Percentiles rank a stretch among this genome's conserved stretches.
Evolutionary conservation across 2,888 invertebrate species (phyloP).

Genomic region (Digitonthophagus gazella): DNA sequence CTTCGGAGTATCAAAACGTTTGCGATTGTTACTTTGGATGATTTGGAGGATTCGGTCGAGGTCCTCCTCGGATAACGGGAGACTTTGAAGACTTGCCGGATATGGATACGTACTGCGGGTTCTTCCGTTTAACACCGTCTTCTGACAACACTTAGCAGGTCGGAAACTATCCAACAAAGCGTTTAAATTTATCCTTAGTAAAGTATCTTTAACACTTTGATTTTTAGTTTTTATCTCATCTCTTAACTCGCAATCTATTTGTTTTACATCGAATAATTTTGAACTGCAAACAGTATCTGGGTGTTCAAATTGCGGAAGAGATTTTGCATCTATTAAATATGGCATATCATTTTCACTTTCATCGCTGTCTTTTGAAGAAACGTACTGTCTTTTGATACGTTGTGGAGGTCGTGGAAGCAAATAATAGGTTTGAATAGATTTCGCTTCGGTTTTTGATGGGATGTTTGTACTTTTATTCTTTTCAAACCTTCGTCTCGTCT

Average conservation of each 20-base stretch:
- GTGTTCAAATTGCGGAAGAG: conserved; percentile 30
- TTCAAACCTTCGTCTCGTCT: background rate
- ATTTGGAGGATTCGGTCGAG: conserved; percentile 18
- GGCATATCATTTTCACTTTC: conserved; percentile 30
- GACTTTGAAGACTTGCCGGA: conserved; percentile 33
- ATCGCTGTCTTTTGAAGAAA: background rate
- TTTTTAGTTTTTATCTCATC: conserved; percentile 15
- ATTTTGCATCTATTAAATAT: conserved; percentile 28
- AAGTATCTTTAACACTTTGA: conserved; percentile 4
- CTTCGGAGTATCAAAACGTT: conserved; percentile 16
- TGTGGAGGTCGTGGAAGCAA: background rate
- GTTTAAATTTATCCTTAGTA: conserved; percentile 22
- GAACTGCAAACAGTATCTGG: conserved; percentile 26
- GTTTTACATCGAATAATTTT: conserved; percentile 20
- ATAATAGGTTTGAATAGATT: conserved; percentile 6
- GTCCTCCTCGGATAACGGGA: conserved; percentile 29
- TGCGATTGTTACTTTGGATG: conserved; percentile 24
- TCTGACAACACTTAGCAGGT: conserved; percentile 34
- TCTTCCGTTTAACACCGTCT: conserved; percentile 29
- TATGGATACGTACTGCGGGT: conserved; percentile 29
- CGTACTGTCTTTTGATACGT: too few relatives aligned
- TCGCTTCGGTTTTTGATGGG: background rate
- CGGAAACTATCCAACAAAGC: conserved; percentile 29
- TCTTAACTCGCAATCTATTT: conserved; percentile 15
- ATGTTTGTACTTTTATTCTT: background rate